Base-by-base conservation (phyloP, 2,113 vertebrate species). In the Grallaria varia region DNA sequence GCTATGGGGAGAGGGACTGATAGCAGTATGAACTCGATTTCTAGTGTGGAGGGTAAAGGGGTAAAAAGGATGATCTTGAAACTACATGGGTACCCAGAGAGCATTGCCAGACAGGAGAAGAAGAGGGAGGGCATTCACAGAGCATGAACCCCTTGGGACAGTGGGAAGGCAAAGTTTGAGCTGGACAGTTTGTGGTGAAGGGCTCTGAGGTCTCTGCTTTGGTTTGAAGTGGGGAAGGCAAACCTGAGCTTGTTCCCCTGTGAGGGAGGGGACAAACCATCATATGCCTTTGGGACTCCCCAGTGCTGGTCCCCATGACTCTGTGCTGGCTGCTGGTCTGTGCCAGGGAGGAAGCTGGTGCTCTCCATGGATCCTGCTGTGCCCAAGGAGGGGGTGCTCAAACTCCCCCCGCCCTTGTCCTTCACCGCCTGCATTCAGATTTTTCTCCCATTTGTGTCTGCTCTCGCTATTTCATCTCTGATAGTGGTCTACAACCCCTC, bases 351-450 rank as follows among this genome's bases (percentile, higher is more conserved):
- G 6, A 72, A 44, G 21, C 6, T 78, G 55, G 25, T 56, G 25
- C 8, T 58, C n/a, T 25, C 18, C 5, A 6, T 25, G 62, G 63
- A n/a, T 71, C 55, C 23, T 27, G 7, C 20, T 42, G 6, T 73
- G 18, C 22, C 37, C 14, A 2, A 37, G 0, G 2, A 72, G 2
- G 12, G 24, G 11, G 8, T 68, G 13, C 9, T 75, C 53, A 16
- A 24, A 47, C 17, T 52, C 40, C 19, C 27, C 42, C 14, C 22
- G 14, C 15, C 24, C 33, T 72, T 49, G 5, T 47, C 58, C 55
- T 88, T 68, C 15, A 19, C 8, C 73, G 67, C 12, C 28, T 62
- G 33, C 11, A 14, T 31, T 56, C 33, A 52, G 47, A 14, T 33
- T 83, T 78, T 58, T 76, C 6, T 22, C 79, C 52, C 12, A 21